A percentile compares a stretch with the other conserved stretches of the same genome.
Evolutionary conservation across 2,888 invertebrate genomes (phyloP).

Genomic region (Cartodere bifasciata): DNA sequence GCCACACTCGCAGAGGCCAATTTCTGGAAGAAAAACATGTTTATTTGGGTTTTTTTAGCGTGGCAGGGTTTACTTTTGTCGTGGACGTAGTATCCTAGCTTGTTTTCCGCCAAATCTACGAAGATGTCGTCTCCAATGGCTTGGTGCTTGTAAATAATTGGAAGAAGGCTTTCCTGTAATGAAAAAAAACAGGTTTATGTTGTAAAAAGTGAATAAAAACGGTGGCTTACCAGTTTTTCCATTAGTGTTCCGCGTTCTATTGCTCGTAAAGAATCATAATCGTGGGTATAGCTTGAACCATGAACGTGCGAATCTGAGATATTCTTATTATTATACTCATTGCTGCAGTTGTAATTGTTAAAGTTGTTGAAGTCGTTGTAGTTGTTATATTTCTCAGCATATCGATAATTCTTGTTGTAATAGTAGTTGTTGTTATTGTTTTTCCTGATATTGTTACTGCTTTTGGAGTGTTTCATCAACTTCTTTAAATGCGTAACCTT

Average conservation of each 20-base stretch:
- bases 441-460: no score
- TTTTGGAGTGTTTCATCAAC: slow-evolving; percentile 23
- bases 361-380: no score
- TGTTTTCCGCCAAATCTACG: slow-evolving; percentile 24
- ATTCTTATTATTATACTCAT: no score
- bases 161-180: slow-evolving; percentile 25
- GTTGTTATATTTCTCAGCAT: no score
- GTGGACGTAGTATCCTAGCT: slow-evolving; percentile 24
- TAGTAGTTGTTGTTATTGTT: slow-evolving; percentile 3
- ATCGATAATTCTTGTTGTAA: slow-evolving; percentile 10
- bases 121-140: slow-evolving; percentile 26
- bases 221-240: no score
- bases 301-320: no score
- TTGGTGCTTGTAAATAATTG: slow-evolving; percentile 25
- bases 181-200: slow-evolving; percentile 5
- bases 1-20: slow-evolving; percentile 20
- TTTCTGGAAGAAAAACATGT: not conserved
- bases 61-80: slow-evolving; percentile 20
- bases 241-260: no score
- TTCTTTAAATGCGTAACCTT: slow-evolving; percentile 22
- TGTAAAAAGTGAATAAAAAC: no score
- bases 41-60: no score
- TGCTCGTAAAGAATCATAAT: no score
- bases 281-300: no score
- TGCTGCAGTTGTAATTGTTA: no score